These are phyloP conservation scores for Aphodius granarius DNA, from an alignment of 2,888 invertebrate genomes.

Conservation along the genomic window DNA sequence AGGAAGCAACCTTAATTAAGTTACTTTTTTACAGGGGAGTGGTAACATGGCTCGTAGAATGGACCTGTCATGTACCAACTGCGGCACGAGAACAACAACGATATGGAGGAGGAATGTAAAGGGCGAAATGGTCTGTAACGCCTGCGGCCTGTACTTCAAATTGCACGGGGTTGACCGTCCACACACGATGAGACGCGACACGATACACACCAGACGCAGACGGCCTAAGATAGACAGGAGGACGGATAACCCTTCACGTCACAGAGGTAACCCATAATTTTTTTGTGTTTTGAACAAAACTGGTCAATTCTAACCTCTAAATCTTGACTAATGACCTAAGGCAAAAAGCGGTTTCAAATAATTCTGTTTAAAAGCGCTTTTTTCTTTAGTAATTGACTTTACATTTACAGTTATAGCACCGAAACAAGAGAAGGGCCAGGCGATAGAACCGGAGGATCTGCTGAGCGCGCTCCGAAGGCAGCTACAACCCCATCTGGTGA, in stretches of 20 bases:
- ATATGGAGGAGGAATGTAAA: conserved; percentile 95
- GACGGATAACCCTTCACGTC: conserved; percentile 17
- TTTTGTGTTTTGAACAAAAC: too few species aligned
- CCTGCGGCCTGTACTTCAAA: conserved; percentile 97
- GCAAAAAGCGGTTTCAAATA: not conserved
- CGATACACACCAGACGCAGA: conserved; percentile 91
- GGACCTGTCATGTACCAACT: conserved; percentile 93
- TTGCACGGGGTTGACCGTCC: conserved; percentile 93
- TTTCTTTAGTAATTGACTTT: conserved; percentile 12
- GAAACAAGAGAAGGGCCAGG: conserved; percentile 45
- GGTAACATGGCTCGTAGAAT: conserved; percentile 59
- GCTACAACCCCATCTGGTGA: conserved; percentile 70
- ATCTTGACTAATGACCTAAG: too few species aligned
- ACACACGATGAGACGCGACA: conserved; percentile 93
- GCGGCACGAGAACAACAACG: conserved; percentile 96
- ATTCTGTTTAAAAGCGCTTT: conserved; percentile 12
- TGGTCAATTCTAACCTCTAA: not conserved
- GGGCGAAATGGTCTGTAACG: conserved; percentile 99
- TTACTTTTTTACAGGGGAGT: conserved; percentile 2
- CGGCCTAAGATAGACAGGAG: conserved; percentile 65
- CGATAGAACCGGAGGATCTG: conserved; percentile 61
- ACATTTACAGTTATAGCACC: conserved; percentile 36
- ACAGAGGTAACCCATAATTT: too few species aligned
- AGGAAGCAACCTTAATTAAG: too few species aligned
- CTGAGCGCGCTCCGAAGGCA: conserved; percentile 69